These are phyloP conservation scores for Alligator mississippiensis DNA, from an alignment of 2,113 vertebrate genomes.

Conservation along the genomic window DNA sequence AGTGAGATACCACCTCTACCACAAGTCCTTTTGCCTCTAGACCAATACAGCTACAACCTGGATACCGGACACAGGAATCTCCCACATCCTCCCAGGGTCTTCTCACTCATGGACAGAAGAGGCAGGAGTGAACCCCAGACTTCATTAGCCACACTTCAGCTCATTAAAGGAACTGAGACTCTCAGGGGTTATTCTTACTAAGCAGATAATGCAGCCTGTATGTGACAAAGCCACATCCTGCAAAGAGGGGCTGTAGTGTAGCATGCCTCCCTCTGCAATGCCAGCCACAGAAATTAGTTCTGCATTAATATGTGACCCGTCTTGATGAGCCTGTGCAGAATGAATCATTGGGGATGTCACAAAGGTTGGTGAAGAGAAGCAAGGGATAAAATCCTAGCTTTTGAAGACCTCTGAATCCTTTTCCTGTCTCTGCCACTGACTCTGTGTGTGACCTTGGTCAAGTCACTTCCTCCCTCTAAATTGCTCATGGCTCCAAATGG, in stretches of 20 bases:
- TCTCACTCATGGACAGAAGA: not conserved
- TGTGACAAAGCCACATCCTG: not conserved
- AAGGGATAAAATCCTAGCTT: not conserved
- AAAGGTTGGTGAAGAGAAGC: not conserved
- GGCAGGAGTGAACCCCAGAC: not conserved
- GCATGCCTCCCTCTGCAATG: not conserved
- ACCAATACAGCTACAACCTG: too few relatives aligned
- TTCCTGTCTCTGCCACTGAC: not conserved
- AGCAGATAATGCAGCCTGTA: not conserved
- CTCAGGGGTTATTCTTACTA: not conserved
- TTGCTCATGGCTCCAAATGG: not conserved
- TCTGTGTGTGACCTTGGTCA: not conserved
- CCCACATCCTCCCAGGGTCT: not conserved
- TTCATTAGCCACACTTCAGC: not conserved
- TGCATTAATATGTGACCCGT: not conserved
- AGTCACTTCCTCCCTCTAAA: not conserved
- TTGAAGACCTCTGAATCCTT: not conserved
- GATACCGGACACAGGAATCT: not conserved
- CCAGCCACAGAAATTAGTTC: not conserved
- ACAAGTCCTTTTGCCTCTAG: too few relatives aligned
- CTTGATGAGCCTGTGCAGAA: not conserved
- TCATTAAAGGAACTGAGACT: not conserved
- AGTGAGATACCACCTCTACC: too few relatives aligned
- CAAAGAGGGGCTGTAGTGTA: not conserved
- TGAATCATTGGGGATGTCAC: not conserved